phyloP scores from a whole-genome alignment of 2,113 vertebrate species.

The Notothenia rossii region DNA sequence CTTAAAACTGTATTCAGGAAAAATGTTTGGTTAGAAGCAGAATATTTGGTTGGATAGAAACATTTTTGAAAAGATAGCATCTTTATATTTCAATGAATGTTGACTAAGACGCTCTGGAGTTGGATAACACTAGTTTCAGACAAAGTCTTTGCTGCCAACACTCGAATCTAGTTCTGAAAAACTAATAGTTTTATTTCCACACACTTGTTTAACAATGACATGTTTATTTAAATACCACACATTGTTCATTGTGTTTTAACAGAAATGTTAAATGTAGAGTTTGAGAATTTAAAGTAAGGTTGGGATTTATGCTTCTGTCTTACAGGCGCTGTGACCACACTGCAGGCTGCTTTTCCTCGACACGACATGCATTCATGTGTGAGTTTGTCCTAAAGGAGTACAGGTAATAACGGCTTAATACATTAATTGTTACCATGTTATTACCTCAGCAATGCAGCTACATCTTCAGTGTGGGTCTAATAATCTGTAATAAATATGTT shows the following conservation, averaged over 20 bases:
- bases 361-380: slow-evolving; percentile 7
- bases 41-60: no score
- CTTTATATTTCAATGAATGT: no score
- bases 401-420: slow-evolving; percentile 43
- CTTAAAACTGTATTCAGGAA: no score
- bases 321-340: slow-evolving; percentile 20
- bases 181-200: no score
- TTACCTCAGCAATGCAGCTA: not conserved
- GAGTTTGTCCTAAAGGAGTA: slow-evolving; percentile 36
- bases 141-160: no score
- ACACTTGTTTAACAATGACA: no score
- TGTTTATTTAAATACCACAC: not conserved
- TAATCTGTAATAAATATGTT: not conserved
- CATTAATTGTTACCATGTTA: not conserved
- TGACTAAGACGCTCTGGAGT: no score
- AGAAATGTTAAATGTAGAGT: not conserved
- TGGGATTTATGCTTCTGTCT: slow-evolving; percentile 4
- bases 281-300: not conserved
- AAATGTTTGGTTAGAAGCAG: no score
- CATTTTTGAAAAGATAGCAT: no score
- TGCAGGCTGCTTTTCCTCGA: slow-evolving; percentile 12
- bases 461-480: not conserved
- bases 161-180: no score
- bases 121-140: no score
- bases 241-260: not conserved